A percentile compares a stretch with the other conserved stretches of the same genome.
These are phyloP conservation scores for Harpagus bidentatus DNA, from an alignment of 2,113 vertebrate genomes.

Conservation along the genomic window DNA sequence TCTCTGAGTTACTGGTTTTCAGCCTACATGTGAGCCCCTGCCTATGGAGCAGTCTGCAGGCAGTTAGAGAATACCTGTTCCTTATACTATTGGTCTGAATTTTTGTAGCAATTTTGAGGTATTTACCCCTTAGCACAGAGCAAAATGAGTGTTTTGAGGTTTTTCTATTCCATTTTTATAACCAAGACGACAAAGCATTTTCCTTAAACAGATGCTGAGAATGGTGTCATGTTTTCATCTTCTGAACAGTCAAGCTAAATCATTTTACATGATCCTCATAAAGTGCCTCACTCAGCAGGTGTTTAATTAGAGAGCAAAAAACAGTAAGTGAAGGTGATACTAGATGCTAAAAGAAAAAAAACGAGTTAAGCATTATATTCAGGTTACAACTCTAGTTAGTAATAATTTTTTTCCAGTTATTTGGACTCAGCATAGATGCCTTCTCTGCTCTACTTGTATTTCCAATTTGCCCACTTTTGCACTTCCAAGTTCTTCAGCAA, in stretches of 20 bases:
- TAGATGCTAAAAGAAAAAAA: background rate
- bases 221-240: background rate
- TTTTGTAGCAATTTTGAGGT: background rate
- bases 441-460: background rate
- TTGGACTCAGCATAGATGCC: background rate
- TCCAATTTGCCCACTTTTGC: background rate
- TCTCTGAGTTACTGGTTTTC: background rate
- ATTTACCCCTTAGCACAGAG: background rate
- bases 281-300: background rate
- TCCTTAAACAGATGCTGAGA: background rate
- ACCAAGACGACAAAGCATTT: background rate
- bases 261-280: background rate
- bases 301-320: background rate
- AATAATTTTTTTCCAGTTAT: background rate
- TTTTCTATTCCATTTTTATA: background rate
- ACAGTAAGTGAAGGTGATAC: background rate
- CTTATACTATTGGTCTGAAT: background rate
- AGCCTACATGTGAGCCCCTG: background rate
- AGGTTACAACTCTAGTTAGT: background rate
- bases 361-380: background rate
- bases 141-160: background rate
- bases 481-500: background rate
- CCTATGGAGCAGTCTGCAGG: background rate
- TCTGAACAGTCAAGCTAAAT: background rate
- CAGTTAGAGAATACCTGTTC: background rate